Conservation (phyloP, 1,140 invertebrate genomes). For the Whitmania pigra region DNA sequence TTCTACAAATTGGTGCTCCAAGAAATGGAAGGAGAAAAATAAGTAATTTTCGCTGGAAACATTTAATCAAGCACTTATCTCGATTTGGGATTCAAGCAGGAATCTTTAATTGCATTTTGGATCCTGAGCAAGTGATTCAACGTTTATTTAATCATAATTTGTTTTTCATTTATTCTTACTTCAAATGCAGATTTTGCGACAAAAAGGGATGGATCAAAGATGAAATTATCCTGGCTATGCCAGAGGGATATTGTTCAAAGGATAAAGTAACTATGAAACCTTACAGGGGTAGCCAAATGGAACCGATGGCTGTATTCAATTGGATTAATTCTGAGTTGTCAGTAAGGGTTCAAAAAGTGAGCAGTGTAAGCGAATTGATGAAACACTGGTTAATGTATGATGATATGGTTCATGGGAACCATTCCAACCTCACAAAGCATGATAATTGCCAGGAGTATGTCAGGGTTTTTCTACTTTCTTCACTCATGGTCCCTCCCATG, state of each 20-base stretch:
- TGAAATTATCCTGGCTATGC: constrained; percentile 44
- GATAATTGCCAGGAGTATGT: constrained; percentile 30
- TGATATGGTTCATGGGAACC: constrained; percentile 5
- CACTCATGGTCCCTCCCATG: constrained; percentile 40
- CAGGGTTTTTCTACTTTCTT: constrained; percentile 42
- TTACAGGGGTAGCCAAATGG: constrained; percentile 35
- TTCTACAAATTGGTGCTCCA: constrained; percentile 23
- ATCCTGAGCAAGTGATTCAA: constrained; percentile 36
- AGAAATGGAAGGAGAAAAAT: constrained; percentile 27
- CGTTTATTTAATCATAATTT: background rate
- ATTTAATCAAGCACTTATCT: constrained; percentile 39
- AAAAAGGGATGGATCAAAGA: constrained; percentile 44
- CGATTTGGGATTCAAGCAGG: constrained; percentile 46
- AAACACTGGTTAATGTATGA: constrained; percentile 17
- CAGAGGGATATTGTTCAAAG: constrained; percentile 44
- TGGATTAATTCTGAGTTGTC: constrained; percentile 45
- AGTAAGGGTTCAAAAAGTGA: constrained; percentile 39
- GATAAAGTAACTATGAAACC: constrained; percentile 44
- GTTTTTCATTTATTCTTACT: constrained; percentile 15
- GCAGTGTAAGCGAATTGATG: constrained; percentile 17
- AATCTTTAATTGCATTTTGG: constrained; percentile 44
- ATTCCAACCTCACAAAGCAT: background rate
- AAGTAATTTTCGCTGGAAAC: constrained; percentile 35
- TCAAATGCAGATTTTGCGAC: constrained; percentile 41
- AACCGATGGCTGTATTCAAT: constrained; percentile 37